A percentile compares a stretch with the other conserved stretches of the same genome.
Conservation (phyloP, 2,797 vertebrate genomes). For the Amblyraja radiata region DNA sequence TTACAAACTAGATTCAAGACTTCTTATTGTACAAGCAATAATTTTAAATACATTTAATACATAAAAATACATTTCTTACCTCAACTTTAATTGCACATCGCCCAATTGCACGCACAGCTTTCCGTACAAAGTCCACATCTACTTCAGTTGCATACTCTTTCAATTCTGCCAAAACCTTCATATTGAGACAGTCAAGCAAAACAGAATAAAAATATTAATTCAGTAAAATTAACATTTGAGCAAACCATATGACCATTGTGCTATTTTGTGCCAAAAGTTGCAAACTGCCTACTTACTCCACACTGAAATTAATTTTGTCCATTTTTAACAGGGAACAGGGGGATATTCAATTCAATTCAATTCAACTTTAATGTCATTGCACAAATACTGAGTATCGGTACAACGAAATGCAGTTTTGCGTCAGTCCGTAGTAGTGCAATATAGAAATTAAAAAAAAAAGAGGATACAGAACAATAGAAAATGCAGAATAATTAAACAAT, state of each 20-base stretch:
- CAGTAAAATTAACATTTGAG: not conserved
- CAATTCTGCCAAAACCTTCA: slow-evolving; percentile 86
- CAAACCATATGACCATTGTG: not conserved
- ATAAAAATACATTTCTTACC: slow-evolving; percentile 61
- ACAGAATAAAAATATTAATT: not conserved
- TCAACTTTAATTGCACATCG: slow-evolving; percentile 98
- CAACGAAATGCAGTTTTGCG: too few species aligned
- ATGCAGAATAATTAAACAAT: too few species aligned
- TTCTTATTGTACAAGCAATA: not conserved
- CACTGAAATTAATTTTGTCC: not conserved
- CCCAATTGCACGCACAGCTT: slow-evolving; percentile 90
- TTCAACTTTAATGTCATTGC: too few species aligned
- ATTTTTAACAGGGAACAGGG: not conserved
- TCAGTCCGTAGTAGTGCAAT: too few species aligned
- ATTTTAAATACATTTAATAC: slow-evolving; percentile 34
- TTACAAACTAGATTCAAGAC: not conserved
- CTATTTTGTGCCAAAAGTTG: not conserved
- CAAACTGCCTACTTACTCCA: not conserved
- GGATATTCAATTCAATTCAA: too few species aligned
- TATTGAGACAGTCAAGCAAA: not conserved
- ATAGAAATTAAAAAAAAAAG: too few species aligned
- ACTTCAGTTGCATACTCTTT: slow-evolving; percentile 96
- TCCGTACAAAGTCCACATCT: slow-evolving; percentile 93
- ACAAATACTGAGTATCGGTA: too few species aligned
- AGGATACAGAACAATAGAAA: too few species aligned